Evolutionary conservation across 2,113 vertebrate genomes (phyloP), one percentile per base, ranked within the genome.

Genomic region (Ptilorrhoa leucosticta): DNA sequence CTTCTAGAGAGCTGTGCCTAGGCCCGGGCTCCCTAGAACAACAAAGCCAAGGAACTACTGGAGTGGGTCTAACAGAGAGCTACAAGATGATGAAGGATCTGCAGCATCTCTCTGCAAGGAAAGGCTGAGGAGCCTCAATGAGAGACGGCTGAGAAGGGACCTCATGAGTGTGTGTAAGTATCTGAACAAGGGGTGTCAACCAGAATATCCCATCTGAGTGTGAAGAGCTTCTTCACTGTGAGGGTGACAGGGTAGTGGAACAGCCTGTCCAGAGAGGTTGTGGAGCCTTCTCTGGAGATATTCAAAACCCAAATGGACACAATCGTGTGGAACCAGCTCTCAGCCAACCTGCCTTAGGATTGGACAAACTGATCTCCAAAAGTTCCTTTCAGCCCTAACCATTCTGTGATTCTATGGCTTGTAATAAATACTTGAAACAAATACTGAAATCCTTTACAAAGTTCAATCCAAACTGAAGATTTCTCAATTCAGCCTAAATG

Each of bases 271-370:
- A 30, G 24, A 37, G 22, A 26, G 6, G 28, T 24, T n/a, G 18
- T 58, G 16, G 15, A 51, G 7, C 11, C 11, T 53, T 51, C n/a
- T 45, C 30, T 47, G 26, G 28, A 30, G n/a, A 31, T 53, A 6
- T 3, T 60, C 19, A 53, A 66, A 51, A 53, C 4, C 3, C 28
- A 45, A 2, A 21, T 7, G 9, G 33, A 21, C 2, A 10, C 0
- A 0, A 31, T 26, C 5, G 13, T 60, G 23, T 51, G 13, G 20
- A 66, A n/a, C 6, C 23, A 45, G 7, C 10, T 39, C 39, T 19
- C 15, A 50, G 35, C 11, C 42, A 50, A 7, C 4, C 31, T 51
- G 18, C 8, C 10, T 51, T 39, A 30, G 10, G 19, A 65, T 3
- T 58, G 23, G 9, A 45, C 31, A 37, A 28, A 44, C 2, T 37